Conservation (phyloP, 2,797 vertebrate species). For the Neosilurus mollespiculum region DNA sequence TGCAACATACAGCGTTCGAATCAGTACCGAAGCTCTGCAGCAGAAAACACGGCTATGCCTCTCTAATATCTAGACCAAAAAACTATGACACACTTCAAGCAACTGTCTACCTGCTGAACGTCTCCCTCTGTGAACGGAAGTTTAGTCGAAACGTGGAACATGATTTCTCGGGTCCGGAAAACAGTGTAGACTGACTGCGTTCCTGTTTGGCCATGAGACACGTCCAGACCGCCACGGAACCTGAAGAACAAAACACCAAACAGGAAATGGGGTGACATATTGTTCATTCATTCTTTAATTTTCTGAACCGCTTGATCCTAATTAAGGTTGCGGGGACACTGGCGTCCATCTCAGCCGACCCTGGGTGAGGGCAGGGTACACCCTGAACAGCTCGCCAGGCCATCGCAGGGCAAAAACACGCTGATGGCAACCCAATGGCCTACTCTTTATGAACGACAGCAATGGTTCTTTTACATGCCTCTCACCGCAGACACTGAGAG, state of each 20-base stretch:
- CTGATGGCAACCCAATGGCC: no score
- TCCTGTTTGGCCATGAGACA: conserved; percentile 94
- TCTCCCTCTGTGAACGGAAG: conserved; percentile 97
- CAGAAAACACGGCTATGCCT: not conserved
- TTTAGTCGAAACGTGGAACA: conserved; percentile 98
- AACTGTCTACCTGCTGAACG: conserved; percentile 83
- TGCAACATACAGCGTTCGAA: conserved; percentile 50
- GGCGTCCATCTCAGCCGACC: no score
- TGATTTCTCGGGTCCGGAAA: conserved; percentile 94
- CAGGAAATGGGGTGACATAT: not conserved
- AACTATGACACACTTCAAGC: not conserved
- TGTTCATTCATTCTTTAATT: not conserved
- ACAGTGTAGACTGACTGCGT: conserved; percentile 89
- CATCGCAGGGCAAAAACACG: no score
- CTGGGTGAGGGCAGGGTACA: no score
- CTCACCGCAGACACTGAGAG: no score
- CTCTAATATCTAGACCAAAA: not conserved
- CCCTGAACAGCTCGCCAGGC: no score
- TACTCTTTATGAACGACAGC: no score
- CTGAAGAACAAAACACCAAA: conserved; percentile 65
- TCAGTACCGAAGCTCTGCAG: not conserved
- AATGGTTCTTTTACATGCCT: no score
- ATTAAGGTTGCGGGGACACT: no score
- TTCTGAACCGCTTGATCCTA: no score
- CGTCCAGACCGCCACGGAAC: conserved; percentile 94